phyloP scores from a whole-genome alignment of 2,888 invertebrate genomes.

The Belgica antarctica region DNA sequence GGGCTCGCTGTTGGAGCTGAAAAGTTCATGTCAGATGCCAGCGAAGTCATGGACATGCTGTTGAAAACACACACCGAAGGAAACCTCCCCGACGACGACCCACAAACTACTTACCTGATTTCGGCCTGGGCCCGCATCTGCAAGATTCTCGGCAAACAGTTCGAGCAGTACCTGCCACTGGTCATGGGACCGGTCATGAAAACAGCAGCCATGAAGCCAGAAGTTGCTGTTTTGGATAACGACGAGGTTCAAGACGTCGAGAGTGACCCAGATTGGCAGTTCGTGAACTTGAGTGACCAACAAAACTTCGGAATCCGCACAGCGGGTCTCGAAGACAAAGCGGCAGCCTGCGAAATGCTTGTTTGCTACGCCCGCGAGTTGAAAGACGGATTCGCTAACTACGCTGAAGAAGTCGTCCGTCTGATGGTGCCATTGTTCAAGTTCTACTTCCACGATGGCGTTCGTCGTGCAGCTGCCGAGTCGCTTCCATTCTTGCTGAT shows the following conservation, averaged over 20 bases:
- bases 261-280: slow-evolving; percentile 84
- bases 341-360: slow-evolving; percentile 89
- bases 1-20: slow-evolving; percentile 81
- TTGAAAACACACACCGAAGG: slow-evolving; percentile 85
- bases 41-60: slow-evolving; percentile 92
- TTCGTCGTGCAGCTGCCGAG: slow-evolving; percentile 79
- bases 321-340: slow-evolving; percentile 86
- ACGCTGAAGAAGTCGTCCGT: slow-evolving; percentile 72
- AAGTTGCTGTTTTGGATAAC: slow-evolving; percentile 81
- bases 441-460: slow-evolving; percentile 86
- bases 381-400: slow-evolving; percentile 66
- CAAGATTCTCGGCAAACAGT: slow-evolving; percentile 82
- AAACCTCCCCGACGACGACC: slow-evolving; percentile 84
- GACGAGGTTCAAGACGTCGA: slow-evolving; percentile 77
- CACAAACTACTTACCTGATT: slow-evolving; percentile 95
- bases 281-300: slow-evolving; percentile 84
- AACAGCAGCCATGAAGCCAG: slow-evolving; percentile 84
- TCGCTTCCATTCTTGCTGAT: slow-evolving; percentile 80
- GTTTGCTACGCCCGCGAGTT: slow-evolving; percentile 89
- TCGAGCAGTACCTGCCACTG: slow-evolving; percentile 83
- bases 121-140: slow-evolving; percentile 99
- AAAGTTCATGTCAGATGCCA: slow-evolving; percentile 86
- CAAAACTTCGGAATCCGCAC: slow-evolving; percentile 90
- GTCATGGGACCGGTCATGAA: slow-evolving; percentile 89
- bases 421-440: slow-evolving; percentile 81